Base-by-base conservation (phyloP, 1,140 invertebrate species). In the Sweltsa coloradensis region DNA sequence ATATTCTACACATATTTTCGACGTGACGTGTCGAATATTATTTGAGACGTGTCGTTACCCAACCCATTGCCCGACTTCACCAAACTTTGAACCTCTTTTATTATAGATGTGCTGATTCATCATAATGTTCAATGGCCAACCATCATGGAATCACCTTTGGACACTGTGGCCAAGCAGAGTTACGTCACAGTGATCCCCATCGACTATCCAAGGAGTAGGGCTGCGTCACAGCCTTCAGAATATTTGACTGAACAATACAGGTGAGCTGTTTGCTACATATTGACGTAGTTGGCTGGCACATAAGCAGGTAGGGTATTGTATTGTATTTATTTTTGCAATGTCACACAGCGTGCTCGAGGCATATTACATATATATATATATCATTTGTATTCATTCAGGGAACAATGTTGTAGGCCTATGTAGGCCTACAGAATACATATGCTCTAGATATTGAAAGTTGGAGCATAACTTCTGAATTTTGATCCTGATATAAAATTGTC, bases 101-200 rank as follows among this genome's bases (percentile, higher is more conserved):
- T n/a, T n/a, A n/a, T n/a, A n/a, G n/a, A n/a, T n/a, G n/a, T n/a
- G n/a, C n/a, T n/a, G n/a, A n/a, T n/a, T n/a, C n/a, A n/a, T n/a
- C n/a, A n/a, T n/a, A n/a, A n/a, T n/a, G n/a, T n/a, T n/a, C n/a
- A n/a, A n/a, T n/a, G n/a, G n/a, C n/a, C n/a, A n/a, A n/a, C n/a
- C n/a, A n/a, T n/a, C n/a, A n/a, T n/a, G n/a, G n/a, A n/a, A n/a
- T n/a, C n/a, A n/a, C n/a, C n/a, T n/a, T n/a, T n/a, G n/a, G n/a
- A n/a, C n/a, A n/a, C n/a, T n/a, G n/a, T n/a, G n/a, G 36, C 23
- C 19, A 46, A 27, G 11, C 48, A 52, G 29, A 52, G 50, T 39
- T 54, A 52, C 34, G 52, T 54, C 7, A 54, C 53, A 13, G 53
- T 54, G 13, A 54, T 54, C 18, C 53, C 53, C n/a, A 51, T 54